Conservation (phyloP, 2,888 invertebrate genomes). For the Poecilobothrus nobilitatus region DNA sequence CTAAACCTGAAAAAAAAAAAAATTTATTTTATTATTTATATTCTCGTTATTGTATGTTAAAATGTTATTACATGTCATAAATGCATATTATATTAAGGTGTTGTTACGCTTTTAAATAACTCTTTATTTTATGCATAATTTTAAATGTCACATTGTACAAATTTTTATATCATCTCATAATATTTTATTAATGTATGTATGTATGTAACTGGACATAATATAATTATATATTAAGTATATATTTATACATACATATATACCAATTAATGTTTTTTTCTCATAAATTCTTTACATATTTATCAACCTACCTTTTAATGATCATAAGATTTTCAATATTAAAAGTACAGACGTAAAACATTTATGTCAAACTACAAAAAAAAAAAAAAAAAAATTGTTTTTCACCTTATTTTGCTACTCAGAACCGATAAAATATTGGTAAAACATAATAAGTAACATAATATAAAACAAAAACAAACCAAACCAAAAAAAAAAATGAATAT, state of each 20-base stretch:
- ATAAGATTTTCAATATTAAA: not conserved
- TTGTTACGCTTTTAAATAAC: too few relatives aligned
- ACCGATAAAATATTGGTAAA: conserved; percentile 4
- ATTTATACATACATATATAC: too few relatives aligned
- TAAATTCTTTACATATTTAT: conserved; percentile 2
- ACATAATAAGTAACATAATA: not conserved
- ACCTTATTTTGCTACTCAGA: conserved; percentile 3
- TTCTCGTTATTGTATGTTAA: too few relatives aligned
- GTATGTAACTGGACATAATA: too few relatives aligned
- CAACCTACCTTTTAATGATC: conserved; percentile 1
- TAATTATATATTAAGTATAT: too few relatives aligned
- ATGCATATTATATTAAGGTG: too few relatives aligned
- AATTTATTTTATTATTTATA: too few relatives aligned
- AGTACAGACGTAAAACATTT: not conserved
- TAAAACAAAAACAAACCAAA: too few relatives aligned
- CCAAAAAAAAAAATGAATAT: not conserved
- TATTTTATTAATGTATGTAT: too few relatives aligned
- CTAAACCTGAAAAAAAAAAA: too few relatives aligned
- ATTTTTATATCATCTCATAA: not conserved
- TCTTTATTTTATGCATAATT: too few relatives aligned
- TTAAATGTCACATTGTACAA: not conserved
- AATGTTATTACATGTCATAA: too few relatives aligned
- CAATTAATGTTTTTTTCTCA: not conserved
- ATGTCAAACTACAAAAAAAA: not conserved
- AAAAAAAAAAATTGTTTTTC: not conserved